These are phyloP conservation scores for Takifugu bimaculatus DNA, from an alignment of 2,113 vertebrate genomes.

Conservation along the genomic window DNA sequence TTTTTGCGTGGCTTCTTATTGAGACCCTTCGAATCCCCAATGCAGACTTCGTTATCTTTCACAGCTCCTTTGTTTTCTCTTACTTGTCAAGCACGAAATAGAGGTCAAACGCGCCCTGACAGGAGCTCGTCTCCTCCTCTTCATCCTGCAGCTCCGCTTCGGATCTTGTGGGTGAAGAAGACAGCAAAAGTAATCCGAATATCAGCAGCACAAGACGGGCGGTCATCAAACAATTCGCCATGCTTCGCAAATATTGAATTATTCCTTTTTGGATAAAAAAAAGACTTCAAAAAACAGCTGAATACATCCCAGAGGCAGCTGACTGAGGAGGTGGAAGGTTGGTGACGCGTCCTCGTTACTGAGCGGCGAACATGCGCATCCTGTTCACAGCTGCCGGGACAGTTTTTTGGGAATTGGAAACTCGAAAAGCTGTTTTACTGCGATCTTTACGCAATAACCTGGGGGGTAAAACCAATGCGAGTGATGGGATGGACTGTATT, in stretches of 20 bases:
- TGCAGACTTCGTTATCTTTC: no score
- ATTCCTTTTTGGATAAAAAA: slow-evolving; percentile 28
- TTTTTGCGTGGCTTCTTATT: no score
- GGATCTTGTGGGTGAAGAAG: slow-evolving; percentile 35
- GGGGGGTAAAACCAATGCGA: neutral
- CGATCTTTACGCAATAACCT: neutral
- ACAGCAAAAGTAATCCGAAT: slow-evolving; percentile 67
- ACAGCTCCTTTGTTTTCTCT: slow-evolving; percentile 57
- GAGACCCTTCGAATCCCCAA: no score
- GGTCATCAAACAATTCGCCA: slow-evolving; percentile 64
- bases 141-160: slow-evolving; percentile 58
- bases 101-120: slow-evolving; percentile 88
- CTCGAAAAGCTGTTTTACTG: neutral
- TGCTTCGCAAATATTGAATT: slow-evolving; percentile 25
- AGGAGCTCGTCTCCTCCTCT: slow-evolving; percentile 76
- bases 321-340: slow-evolving; percentile 7
- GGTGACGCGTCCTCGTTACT: slow-evolving; percentile 9
- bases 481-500: neutral
- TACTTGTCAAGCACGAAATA: slow-evolving; percentile 93
- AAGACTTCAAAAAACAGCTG: slow-evolving; percentile 2
- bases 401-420: neutral
- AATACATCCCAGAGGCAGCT: slow-evolving; percentile 46
- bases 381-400: neutral
- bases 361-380: neutral
- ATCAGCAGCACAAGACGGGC: slow-evolving; percentile 54